A percentile compares a stretch with the other conserved stretches of the same genome.
Evolutionary conservation across 2,888 invertebrate species (phyloP).

Genomic region (Lacanobia wlatinum): DNA sequence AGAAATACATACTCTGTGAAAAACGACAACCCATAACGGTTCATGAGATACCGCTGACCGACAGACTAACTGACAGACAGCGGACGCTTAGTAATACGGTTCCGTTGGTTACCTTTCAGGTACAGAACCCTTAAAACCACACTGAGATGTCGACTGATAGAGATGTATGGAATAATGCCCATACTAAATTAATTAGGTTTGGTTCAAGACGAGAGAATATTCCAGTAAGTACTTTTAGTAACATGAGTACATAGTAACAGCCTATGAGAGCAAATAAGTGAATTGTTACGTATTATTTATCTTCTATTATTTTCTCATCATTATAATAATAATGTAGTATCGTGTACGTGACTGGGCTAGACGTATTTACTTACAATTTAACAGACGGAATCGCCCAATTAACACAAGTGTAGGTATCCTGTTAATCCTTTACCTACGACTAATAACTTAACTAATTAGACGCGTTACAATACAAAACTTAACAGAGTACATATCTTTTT

Average conservation of each 20-base stretch:
- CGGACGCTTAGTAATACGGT: too few species aligned
- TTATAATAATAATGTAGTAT: conserved; percentile 1
- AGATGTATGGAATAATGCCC: too few species aligned
- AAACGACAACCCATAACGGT: too few species aligned
- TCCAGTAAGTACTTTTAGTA: neutral
- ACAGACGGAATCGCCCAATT: conserved; percentile 38
- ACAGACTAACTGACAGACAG: too few species aligned
- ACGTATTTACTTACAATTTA: conserved; percentile 24
- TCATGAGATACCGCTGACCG: too few species aligned
- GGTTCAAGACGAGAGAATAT: neutral
- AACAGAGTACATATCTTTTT: too few species aligned
- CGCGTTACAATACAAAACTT: neutral
- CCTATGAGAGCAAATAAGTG: neutral
- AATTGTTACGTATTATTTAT: conserved; percentile 1
- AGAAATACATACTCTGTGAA: too few species aligned
- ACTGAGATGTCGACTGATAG: too few species aligned
- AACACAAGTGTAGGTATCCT: conserved; percentile 48
- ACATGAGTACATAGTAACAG: neutral
- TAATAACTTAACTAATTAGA: conserved; percentile 14
- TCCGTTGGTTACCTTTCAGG: too few species aligned
- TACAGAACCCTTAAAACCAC: too few species aligned
- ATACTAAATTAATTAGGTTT: too few species aligned
- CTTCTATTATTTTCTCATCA: neutral
- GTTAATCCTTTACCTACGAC: conserved; percentile 36
- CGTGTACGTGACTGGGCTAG: neutral